Base-by-base conservation (phyloP, 2,888 invertebrate genomes). In the Chrysopilus asiliformis region DNA sequence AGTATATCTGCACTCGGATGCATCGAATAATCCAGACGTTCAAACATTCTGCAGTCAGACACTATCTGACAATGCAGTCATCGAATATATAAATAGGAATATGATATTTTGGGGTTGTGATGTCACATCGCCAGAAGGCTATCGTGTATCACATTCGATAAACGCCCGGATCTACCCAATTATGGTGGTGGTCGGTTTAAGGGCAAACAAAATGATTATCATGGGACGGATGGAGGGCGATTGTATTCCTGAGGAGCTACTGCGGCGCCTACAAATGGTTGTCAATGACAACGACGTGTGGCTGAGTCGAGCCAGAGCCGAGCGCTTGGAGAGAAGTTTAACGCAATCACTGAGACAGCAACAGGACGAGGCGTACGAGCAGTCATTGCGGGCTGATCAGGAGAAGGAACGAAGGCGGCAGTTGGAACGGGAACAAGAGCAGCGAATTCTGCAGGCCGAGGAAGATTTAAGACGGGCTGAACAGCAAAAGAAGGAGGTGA, bases 71-170 rank as follows among this genome's bases (percentile, higher is more conserved):
- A 66, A 68, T 34, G 75, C 79, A 27, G 76, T 93, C 24, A 73
- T 84, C 41, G 72, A 77, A 42, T 91, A 77, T 58, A 72, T 95
- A 45, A 86, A 89, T 62, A 74, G 74, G 32, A 78, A 81, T 52
- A 81, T 85, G 49, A 64, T 97, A 18, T 85, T 95, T 56, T 98
- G 95, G 97, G 90, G 82, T 4, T 95, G 95, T 60, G 82, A 85
- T 36, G 77, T 86, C 15, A 77, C 82, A 45, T 78, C 78, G 0
- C 80, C 86, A 0, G 95, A 97, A 62, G 97, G 97, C 1, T 86
- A 85, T 66, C 74, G 87, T 49, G 94, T 94, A 16, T 80, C 85
- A 7, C 89, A 87, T 60, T 82, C 89, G 0, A 74, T 94, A 19
- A 78, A 83, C 43, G 85, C 83, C 16, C 74, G 79, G 38, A 72